These are phyloP conservation scores for Asteroscopus sphinx DNA, from an alignment of 2,888 invertebrate genomes.

Conservation along the genomic window DNA sequence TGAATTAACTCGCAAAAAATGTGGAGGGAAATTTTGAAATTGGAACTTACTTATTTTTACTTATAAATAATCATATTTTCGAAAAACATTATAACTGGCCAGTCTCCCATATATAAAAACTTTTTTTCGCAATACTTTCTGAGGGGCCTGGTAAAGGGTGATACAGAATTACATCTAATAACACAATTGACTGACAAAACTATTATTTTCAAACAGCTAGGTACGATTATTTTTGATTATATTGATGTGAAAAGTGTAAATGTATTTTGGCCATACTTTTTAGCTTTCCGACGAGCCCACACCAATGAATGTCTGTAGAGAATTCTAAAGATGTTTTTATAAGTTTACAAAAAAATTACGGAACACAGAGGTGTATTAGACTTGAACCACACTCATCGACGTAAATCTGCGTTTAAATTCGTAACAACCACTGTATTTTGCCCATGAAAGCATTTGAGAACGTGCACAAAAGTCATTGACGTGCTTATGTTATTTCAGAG, in stretches of 20 bases:
- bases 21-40: too few species aligned
- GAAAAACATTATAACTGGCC: too few species aligned
- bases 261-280: neutral
- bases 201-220: too few species aligned
- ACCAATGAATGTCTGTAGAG: neutral
- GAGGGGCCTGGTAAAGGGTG: too few species aligned
- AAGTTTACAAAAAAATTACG: neutral
- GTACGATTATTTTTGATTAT: too few species aligned
- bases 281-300: neutral
- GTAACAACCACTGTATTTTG: neutral
- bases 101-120: too few species aligned
- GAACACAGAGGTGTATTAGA: constrained; percentile 9
- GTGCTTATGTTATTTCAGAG: too few species aligned
- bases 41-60: too few species aligned
- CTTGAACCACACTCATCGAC: neutral
- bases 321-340: neutral
- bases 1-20: too few species aligned
- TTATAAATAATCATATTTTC: too few species aligned
- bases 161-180: constrained; percentile 16
- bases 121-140: too few species aligned
- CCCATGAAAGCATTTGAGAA: neutral
- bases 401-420: constrained; percentile 12
- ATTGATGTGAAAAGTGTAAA: constrained; percentile 4
- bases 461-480: neutral
- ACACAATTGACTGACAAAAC: constrained; percentile 5